Conservation (phyloP, 1,140 invertebrate genomes). For the Galleria mellonella region DNA sequence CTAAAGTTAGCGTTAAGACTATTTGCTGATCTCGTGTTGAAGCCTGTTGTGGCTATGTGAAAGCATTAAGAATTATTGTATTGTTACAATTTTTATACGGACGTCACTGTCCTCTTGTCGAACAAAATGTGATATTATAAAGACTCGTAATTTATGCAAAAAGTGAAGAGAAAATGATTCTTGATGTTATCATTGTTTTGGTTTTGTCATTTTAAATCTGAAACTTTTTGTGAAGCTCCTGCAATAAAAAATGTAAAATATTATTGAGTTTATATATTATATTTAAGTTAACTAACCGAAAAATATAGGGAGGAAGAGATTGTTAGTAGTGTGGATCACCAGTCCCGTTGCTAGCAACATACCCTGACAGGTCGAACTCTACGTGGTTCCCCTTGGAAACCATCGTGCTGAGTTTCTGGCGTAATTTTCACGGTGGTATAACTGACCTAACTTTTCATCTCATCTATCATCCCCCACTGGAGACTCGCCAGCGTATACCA, state of each 20-base stretch:
- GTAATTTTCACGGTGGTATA: too few relatives aligned
- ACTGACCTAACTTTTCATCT: too few relatives aligned
- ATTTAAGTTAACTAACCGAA: too few relatives aligned
- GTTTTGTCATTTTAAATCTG: conserved; percentile 65
- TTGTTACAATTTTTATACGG: conserved; percentile 66
- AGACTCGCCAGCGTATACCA: too few relatives aligned
- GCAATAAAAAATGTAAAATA: conserved; percentile 45
- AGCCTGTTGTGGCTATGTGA: conserved; percentile 62
- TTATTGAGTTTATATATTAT: too few relatives aligned
- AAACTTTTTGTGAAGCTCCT: conserved; percentile 71
- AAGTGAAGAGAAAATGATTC: conserved; percentile 62
- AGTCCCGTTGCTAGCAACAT: too few relatives aligned
- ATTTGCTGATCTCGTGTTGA: conserved; percentile 67
- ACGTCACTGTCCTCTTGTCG: conserved; percentile 65
- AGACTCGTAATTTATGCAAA: conserved; percentile 65
- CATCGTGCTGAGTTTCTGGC: too few relatives aligned
- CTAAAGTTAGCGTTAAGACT: conserved; percentile 55
- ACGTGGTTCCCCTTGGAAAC: too few relatives aligned
- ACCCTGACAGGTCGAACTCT: too few relatives aligned
- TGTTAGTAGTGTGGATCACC: too few relatives aligned
- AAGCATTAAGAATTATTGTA: conserved; percentile 73
- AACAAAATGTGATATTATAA: conserved; percentile 73
- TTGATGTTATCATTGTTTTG: conserved; percentile 72
- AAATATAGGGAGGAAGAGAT: too few relatives aligned
- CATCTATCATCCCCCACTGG: too few relatives aligned